Evolutionary conservation across 2,888 invertebrate genomes (phyloP).

Genomic region (Artemia sinica): DNA sequence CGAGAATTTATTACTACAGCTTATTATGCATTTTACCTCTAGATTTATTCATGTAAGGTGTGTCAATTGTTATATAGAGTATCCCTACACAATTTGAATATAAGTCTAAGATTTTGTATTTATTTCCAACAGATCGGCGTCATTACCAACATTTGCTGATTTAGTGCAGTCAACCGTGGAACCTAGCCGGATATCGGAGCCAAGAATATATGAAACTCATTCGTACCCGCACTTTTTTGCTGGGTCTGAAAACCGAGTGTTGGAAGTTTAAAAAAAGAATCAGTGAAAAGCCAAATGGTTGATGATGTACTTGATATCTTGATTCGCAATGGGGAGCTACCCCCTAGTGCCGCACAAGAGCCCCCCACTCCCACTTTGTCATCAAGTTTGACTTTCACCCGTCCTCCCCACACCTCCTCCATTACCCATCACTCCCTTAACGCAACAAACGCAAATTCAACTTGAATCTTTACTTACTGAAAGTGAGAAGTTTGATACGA

Average conservation of each 20-base stretch:
- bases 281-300: conserved; percentile 55
- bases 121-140: not conserved
- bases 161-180: conserved; percentile 3
- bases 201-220: not conserved
- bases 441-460: conserved; percentile 22
- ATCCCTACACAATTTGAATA: too few relatives aligned
- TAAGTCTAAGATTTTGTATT: not conserved
- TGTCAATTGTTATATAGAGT: too few relatives aligned
- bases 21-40: too few relatives aligned
- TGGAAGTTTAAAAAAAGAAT: not conserved
- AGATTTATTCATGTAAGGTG: too few relatives aligned
- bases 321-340: conserved; percentile 78
- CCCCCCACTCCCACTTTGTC: conserved; percentile 42
- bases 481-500: conserved; percentile 2
- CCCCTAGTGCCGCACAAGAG: conserved; percentile 66
- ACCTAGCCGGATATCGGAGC: not conserved
- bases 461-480: conserved; percentile 14
- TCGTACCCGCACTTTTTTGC: not conserved
- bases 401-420: conserved; percentile 26
- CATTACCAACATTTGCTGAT: conserved; percentile 8
- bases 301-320: conserved; percentile 85
- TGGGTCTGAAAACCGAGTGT: not conserved
- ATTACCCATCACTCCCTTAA: conserved; percentile 28
- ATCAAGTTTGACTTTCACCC: conserved; percentile 17
- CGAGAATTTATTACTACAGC: too few relatives aligned